Evolutionary conservation across 2,888 invertebrate genomes (phyloP), one percentile per base, ranked within the genome.

Genomic region (Apeira syringaria): DNA sequence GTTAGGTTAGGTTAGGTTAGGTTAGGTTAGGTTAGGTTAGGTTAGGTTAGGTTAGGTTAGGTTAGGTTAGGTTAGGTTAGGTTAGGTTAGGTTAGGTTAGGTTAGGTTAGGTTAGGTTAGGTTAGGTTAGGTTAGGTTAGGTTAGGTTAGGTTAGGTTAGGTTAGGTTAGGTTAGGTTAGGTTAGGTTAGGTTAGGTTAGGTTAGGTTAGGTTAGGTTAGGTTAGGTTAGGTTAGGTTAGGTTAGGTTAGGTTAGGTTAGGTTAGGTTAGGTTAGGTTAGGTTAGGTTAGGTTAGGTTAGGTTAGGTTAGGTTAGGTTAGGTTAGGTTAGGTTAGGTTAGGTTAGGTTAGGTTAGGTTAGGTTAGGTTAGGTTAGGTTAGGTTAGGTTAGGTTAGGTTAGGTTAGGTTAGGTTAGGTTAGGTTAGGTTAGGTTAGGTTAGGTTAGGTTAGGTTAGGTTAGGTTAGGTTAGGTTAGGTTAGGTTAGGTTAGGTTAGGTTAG

Each of bases 251-350:
- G 26, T 26, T 26, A 26, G 26, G 26, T 26, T 26, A 26, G 26
- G 26, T 26, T 26, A 26, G 50, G 50, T 46, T 46, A 50, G 50
- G 50, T 43, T 46, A 39, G 45, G 42, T 47, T 50, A 26, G 26
- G 36, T 43, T 26, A 26, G 26, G 26, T 50, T 45, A 45, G 44
- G 45, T 45, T 45, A 26, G 26, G 26, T 26, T 26, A 26, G 26
- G 11, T 22, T 26, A 26, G 26, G 26, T 26, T 26, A 26, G 26
- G n/a, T 26, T 26, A 26, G 26, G 26, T 26, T 26, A 26, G 26
- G 26, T 26, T 26, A 26, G 26, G 26, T 26, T 26, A 26, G 26
- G 26, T 26, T 26, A 26, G 26, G 26, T 26, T 26, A 26, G 26
- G 26, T 26, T 26, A 26, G 26, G 26, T 26, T 26, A 26, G 26